These are phyloP conservation scores for Artibeus jamaicensis DNA, from an alignment of 2,797 vertebrate species.

Conservation along the genomic window DNA sequence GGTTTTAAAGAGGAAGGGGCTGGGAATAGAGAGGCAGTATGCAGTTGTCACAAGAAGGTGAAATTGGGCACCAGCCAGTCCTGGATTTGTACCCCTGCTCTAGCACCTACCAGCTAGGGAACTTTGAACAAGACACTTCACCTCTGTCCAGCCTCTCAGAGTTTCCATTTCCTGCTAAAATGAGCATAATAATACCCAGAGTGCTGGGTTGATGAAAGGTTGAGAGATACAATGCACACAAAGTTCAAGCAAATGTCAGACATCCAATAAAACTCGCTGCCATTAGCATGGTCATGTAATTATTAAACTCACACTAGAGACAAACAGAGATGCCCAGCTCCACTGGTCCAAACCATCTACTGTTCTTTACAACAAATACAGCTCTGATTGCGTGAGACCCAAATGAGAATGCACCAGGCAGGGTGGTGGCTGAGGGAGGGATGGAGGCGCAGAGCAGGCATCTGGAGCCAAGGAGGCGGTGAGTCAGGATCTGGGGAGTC, in stretches of 20 bases:
- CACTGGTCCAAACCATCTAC: background rate
- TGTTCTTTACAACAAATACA: slow-evolving; percentile 2
- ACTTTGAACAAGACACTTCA: background rate
- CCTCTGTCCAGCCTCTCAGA: background rate
- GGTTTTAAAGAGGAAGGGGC: background rate
- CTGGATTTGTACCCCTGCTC: background rate
- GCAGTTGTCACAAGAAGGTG: background rate
- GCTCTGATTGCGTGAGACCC: background rate
- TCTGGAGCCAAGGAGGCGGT: background rate
- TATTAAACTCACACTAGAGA: slow-evolving; percentile 17
- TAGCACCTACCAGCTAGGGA: background rate
- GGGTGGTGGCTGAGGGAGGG: background rate
- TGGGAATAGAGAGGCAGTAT: background rate
- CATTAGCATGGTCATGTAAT: slow-evolving; percentile 11
- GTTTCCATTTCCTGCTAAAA: background rate
- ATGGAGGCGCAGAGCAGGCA: background rate
- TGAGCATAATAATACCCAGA: background rate
- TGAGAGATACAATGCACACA: background rate
- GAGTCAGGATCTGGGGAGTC: background rate
- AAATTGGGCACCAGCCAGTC: background rate
- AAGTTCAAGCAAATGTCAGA: background rate
- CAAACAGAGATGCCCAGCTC: background rate
- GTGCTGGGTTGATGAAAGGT: background rate
- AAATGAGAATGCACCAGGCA: background rate
- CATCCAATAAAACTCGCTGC: background rate